Evolutionary conservation across 2,113 vertebrate species (phyloP), one percentile per base, ranked within the genome.

Genomic region (Rhabdornis inornatus): DNA sequence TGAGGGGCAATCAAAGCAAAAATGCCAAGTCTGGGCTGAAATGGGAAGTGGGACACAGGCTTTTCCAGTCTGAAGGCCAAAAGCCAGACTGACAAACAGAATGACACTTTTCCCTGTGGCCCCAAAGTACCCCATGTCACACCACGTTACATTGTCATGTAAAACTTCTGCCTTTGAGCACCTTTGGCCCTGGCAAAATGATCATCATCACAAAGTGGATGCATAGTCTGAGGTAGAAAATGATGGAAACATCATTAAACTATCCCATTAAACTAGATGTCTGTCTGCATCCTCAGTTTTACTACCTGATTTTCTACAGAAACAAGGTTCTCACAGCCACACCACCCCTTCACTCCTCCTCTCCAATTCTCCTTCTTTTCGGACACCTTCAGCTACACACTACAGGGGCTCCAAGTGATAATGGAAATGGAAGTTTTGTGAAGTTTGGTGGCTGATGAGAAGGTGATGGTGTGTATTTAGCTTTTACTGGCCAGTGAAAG

Each of bases 11-110:
- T 40, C 50, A 68, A 23, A 39, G 23, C 53, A 14, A 50, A 72
- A 83, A 13, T 1, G 0, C 15, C 15, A 14, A 28, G 17, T 31
- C 42, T 40, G 45, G 57, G 49, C 77, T 83, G 53, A 30, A 76
- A 49, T 0, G 0, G 31, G 16, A 71, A 69, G 23, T 6, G 1
- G 0, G 59, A 42, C 45, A 53, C 21, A n/a, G 13, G 22, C 55
- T 77, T 81, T 55, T 56, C 15, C 44, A 24, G 14, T 44, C 1
- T 9, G 23, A 71, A 45, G 59, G 40, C 72, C 86, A 78, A 65
- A 83, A 60, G 9, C 31, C 64, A 71, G 61, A 31, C 28, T 65
- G 52, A 16, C 63, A 42, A 59, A 52, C n/a, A 78, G 60, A 56
- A 56, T 3, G 8, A 27, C 63, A 42, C 21, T 68, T 9, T 28